Conservation (phyloP, 2,888 invertebrate genomes). For the Lasiommata megera region DNA sequence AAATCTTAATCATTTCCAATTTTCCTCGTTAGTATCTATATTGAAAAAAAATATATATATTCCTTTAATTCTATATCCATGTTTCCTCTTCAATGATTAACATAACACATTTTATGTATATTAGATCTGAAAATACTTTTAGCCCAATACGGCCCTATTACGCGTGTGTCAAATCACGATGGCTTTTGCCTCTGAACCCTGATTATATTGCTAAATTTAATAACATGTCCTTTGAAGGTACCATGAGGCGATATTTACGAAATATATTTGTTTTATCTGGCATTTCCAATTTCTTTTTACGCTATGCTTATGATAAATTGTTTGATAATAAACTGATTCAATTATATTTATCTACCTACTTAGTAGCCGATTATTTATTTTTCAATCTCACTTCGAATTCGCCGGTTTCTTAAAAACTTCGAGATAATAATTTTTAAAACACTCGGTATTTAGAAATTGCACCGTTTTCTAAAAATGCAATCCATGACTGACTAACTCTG, state of each 20-base stretch:
- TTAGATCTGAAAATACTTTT: conserved; percentile 2
- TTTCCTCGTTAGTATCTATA: no score
- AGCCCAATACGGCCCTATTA: conserved; percentile 17
- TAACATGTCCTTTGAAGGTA: conserved; percentile 11
- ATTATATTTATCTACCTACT: no score
- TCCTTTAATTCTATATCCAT: no score
- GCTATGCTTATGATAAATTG: not conserved
- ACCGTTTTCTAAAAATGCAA: no score
- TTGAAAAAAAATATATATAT: no score
- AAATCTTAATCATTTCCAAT: no score
- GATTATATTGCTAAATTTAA: conserved; percentile 22
- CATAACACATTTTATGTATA: not conserved
- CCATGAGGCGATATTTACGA: conserved; percentile 3
- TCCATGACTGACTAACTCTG: no score
- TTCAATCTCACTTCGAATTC: no score
- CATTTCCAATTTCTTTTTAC: conserved; percentile 10
- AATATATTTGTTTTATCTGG: conserved; percentile 18
- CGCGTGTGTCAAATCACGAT: conserved; percentile 13
- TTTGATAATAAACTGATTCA: not conserved
- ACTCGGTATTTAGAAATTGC: no score
- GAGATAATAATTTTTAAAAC: no score
- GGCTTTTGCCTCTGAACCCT: conserved; percentile 15
- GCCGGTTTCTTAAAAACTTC: no score
- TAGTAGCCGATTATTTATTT: no score
- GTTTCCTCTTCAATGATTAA: not conserved